Base-by-base conservation (phyloP, 2,113 vertebrate genomes). In the Aphelocoma coerulescens region DNA sequence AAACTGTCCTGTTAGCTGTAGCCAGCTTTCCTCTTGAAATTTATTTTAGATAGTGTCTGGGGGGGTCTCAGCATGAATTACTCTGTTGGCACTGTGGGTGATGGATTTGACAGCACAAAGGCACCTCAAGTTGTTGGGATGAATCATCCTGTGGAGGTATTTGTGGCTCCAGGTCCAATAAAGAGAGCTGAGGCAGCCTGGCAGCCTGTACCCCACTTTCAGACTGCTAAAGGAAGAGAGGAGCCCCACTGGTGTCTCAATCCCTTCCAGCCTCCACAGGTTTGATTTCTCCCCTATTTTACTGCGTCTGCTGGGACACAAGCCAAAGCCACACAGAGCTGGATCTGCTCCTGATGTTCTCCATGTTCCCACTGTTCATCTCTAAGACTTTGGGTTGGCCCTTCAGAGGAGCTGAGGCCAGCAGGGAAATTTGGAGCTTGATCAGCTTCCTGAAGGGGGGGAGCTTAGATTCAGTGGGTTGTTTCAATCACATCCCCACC, bases 261-360 rank as follows among this genome's bases (percentile, higher is more conserved):
- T 21, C 32, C 37, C 85, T 94, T 93, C 85, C 95, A 94, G 79
- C 37, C 76, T 78, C 85, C 59, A 59, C 54, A 91, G 83, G 72
- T 94, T 95, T 94, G 85, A 96, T 91, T 94, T 93, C 79, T 86
- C 14, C 39, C 13, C 52, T 84, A 14, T 84, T 91, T 94, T 84
- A 86, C 73, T 91, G 46, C 30, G 94, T 95, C 91, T 95, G 67
- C 84, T 67, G 72, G 94, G 94, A 95, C 95, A 85, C 4, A 7
- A 80, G 77, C 95, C 88, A 94, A 97, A 95, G 72, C 94, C 95
- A 91, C 93, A 94, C 1, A 6, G 72, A 96, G 83, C 75, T 97
- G 96, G 91, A 96, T 90, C 86, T 89, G 51, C 46, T 95, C 57
- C 79, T 87, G 57, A 67, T 84, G 85, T 88, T 96, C 85, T 30